Conservation (phyloP, 2,113 vertebrate species). For the Laticauda laticaudata region DNA sequence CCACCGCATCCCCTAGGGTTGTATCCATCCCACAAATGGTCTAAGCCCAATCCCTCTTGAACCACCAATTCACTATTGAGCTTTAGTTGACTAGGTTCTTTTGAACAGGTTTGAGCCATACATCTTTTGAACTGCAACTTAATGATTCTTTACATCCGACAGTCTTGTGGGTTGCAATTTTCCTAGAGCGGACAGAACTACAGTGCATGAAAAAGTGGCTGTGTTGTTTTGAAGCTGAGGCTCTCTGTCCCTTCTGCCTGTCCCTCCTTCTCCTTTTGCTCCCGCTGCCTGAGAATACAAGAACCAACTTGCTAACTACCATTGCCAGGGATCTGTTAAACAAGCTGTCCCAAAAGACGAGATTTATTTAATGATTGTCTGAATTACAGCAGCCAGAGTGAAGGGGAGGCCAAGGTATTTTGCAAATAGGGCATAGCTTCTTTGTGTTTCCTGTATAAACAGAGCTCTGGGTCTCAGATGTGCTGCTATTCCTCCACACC, state of each 20-base stretch:
- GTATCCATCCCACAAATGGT: background rate
- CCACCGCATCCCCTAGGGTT: background rate
- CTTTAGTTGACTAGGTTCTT: background rate
- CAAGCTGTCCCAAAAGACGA: slow-evolving; percentile 51
- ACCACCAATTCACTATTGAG: background rate
- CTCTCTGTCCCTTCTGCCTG: background rate
- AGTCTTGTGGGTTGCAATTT: background rate
- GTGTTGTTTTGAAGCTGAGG: background rate
- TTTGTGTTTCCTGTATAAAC: slow-evolving; percentile 59
- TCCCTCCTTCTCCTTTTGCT: background rate
- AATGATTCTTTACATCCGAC: background rate
- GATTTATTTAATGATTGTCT: slow-evolving; percentile 59
- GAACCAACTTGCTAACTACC: slow-evolving; percentile 42
- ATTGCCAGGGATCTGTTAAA: slow-evolving; percentile 48
- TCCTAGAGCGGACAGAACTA: background rate
- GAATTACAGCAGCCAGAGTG: slow-evolving; percentile 54
- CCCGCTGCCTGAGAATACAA: slow-evolving; percentile 21
- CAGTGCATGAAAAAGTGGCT: background rate
- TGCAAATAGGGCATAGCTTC: slow-evolving; percentile 49
- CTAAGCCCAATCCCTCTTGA: background rate
- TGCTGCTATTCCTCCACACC: slow-evolving; percentile 44
- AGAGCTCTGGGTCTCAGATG: slow-evolving; percentile 42
- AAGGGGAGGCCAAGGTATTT: slow-evolving; percentile 48
- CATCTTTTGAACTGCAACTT: background rate
- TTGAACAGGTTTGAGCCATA: background rate